phyloP scores from a whole-genome alignment of 2,888 invertebrate genomes.

The Chorisops tibialis region DNA sequence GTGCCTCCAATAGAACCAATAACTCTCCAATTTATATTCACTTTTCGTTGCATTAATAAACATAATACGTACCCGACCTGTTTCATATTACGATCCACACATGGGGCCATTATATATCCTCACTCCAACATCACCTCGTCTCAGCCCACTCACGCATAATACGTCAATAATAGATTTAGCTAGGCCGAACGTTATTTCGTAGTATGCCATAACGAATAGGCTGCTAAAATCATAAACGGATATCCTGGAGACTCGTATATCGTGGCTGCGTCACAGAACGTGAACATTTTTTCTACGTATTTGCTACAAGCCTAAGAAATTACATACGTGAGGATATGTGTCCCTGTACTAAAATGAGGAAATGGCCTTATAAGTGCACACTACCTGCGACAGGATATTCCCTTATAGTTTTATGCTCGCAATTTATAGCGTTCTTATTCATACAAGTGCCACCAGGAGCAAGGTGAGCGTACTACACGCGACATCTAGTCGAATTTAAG shows the following conservation, averaged over 20 bases:
- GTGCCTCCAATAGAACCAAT: conserved; percentile 6
- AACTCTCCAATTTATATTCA: conserved; percentile 32
- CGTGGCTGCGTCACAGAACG: neutral
- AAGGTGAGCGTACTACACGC: neutral
- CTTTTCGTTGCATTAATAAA: conserved; percentile 32
- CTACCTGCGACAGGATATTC: neutral
- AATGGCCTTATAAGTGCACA: neutral
- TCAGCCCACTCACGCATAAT: neutral
- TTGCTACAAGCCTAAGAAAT: neutral
- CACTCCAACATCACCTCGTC: too few species aligned
- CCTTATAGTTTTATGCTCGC: conserved; percentile 3
- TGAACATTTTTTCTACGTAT: neutral
- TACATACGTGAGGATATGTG: neutral
- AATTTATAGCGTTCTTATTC: conserved; percentile 1
- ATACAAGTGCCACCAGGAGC: neutral
- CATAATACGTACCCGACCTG: conserved; percentile 10
- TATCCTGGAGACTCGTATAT: neutral
- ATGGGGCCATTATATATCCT: too few species aligned
- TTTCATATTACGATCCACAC: neutral
- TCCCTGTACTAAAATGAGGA: neutral
- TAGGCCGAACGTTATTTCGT: neutral
- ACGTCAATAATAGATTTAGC: conserved; percentile 14
- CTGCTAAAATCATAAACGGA: neutral
- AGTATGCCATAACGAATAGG: neutral
- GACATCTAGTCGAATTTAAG: neutral